phyloP scores from a whole-genome alignment of 1,140 invertebrate species.

The Meloidogyne floridensis region DNA sequence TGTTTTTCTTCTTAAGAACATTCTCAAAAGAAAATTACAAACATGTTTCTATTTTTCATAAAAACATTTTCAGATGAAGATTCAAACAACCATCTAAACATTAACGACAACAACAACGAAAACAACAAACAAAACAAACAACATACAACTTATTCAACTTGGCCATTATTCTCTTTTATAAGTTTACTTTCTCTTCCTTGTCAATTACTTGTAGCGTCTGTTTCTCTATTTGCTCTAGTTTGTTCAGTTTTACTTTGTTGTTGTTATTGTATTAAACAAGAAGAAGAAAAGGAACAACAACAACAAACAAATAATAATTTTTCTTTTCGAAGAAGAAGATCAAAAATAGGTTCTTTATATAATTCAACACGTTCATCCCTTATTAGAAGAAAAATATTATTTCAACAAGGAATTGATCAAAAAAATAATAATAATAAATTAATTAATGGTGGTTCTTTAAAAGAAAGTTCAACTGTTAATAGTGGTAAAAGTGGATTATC shows the following conservation, averaged over 20 bases:
- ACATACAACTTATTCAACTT: neutral
- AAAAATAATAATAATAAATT: neutral
- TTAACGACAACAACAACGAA: neutral
- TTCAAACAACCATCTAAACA: neutral
- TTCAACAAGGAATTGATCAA: neutral
- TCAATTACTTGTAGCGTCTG: slow-evolving; percentile 23
- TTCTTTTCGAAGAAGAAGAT: slow-evolving; percentile 1
- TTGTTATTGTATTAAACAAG: slow-evolving; percentile 20
- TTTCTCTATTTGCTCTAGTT: slow-evolving; percentile 10
- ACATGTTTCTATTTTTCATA: too few relatives aligned
- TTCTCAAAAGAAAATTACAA: too few relatives aligned
- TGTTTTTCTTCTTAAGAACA: neutral
- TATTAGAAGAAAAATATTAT: slow-evolving; percentile 7
- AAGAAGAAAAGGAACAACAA: neutral
- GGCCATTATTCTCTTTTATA: slow-evolving; percentile 6
- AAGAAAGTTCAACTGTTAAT: neutral
- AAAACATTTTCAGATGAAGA: neutral
- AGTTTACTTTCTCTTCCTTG: slow-evolving; percentile 15
- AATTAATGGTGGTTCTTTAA: neutral
- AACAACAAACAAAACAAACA: neutral
- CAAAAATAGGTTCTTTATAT: slow-evolving; percentile 22
- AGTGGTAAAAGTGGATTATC: slow-evolving; percentile 2
- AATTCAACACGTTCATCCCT: neutral
- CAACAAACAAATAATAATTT: slow-evolving; percentile 1
- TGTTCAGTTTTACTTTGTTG: slow-evolving; percentile 18